Percentiles rank a stretch among this genome's conserved stretches.
phyloP scores from a whole-genome alignment of 2,797 vertebrate genomes.

The Bucorvus abyssinicus region DNA sequence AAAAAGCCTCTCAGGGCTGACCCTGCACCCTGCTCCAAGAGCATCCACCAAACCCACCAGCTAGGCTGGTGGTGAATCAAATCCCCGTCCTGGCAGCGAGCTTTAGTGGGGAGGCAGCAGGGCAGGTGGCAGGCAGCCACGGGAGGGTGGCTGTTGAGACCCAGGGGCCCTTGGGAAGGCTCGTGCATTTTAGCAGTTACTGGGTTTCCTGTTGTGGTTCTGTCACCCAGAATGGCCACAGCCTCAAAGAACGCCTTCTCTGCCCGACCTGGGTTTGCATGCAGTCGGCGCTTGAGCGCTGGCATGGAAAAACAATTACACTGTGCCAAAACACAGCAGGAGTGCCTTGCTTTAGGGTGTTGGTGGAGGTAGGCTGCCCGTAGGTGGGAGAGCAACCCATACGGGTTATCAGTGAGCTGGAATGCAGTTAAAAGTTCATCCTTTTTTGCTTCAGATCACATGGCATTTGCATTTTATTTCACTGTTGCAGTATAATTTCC shows the following conservation, averaged over 20 bases:
- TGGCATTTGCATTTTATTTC: slow-evolving; percentile 1
- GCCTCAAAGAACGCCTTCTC: accelerated
- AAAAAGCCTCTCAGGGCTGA: not conserved
- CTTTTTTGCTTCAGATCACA: not conserved
- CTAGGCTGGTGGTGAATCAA: not conserved
- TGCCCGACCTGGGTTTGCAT: not conserved
- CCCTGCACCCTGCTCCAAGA: not conserved
- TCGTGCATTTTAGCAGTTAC: not conserved
- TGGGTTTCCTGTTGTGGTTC: slow-evolving; percentile 51
- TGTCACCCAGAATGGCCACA: not conserved
- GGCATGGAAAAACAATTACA: not conserved
- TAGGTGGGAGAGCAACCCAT: not conserved
- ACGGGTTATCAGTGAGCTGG: not conserved
- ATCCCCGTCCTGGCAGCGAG: not conserved
- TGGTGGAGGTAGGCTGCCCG: not conserved
- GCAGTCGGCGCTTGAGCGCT: not conserved
- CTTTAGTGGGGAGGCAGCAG: not conserved
- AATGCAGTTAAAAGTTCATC: not conserved
- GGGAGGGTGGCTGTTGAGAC: not conserved
- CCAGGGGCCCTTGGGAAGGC: not conserved
- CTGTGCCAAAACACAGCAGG: not conserved
- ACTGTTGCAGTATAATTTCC: not conserved
- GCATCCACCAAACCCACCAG: not conserved
- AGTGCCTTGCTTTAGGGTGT: not conserved
- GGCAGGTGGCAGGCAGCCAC: not conserved